These are phyloP conservation scores for Meloidogyne hapla DNA, from an alignment of 1,140 invertebrate species.

Conservation along the genomic window DNA sequence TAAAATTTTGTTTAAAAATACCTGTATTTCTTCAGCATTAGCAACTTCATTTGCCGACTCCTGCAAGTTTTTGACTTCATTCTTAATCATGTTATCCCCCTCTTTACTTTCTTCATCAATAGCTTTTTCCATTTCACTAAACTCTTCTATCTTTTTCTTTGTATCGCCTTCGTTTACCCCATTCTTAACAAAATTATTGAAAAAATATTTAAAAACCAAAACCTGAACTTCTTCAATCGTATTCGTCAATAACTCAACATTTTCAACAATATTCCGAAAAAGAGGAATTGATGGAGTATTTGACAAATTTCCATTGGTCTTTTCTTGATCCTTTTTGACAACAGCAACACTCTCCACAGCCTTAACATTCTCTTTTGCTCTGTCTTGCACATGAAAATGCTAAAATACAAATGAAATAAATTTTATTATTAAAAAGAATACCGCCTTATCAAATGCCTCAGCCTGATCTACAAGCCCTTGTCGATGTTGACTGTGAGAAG, in stretches of 20 bases:
- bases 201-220: background rate
- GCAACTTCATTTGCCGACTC: no score
- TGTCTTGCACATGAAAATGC: slow-evolving; percentile 2
- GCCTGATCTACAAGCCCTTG: background rate
- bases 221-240: background rate
- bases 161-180: background rate
- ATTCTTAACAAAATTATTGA: background rate
- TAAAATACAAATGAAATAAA: background rate
- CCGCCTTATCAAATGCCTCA: background rate
- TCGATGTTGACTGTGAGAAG: background rate
- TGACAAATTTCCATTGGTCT: no score
- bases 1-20: no score
- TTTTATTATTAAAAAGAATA: background rate
- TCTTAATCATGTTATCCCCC: no score
- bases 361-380: background rate
- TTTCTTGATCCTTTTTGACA: no score
- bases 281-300: background rate
- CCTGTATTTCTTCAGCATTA: no score
- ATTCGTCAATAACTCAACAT: background rate
- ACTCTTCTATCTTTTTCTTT: background rate
- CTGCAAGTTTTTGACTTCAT: no score
- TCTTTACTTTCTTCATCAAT: no score
- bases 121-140: no score
- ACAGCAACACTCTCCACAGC: background rate
- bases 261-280: background rate